A percentile compares a stretch with the other conserved stretches of the same genome.
These are phyloP conservation scores for Euwallacea fornicatus DNA, from an alignment of 1,140 invertebrate genomes.

Conservation along the genomic window DNA sequence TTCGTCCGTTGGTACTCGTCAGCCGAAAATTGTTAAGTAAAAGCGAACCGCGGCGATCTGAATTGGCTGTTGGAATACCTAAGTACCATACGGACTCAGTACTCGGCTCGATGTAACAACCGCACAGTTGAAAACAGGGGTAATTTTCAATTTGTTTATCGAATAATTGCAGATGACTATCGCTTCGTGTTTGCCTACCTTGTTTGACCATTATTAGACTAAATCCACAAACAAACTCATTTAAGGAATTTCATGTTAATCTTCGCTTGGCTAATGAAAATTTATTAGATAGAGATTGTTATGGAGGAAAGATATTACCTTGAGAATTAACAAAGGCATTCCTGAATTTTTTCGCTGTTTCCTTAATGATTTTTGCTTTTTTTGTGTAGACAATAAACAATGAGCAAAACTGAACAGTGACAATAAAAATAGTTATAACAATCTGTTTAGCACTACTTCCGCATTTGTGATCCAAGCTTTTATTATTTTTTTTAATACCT, in stretches of 20 bases:
- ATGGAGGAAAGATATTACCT: too few relatives aligned
- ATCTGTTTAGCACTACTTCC: too few relatives aligned
- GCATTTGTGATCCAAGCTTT: too few relatives aligned
- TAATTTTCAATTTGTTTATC: conserved; percentile 37
- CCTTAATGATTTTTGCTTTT: too few relatives aligned
- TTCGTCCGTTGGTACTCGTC: conserved; percentile 4
- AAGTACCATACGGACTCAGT: conserved; percentile 26
- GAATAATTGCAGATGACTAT: conserved; percentile 30
- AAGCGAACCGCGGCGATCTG: conserved; percentile 17
- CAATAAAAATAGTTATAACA: too few relatives aligned
- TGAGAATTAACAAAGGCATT: too few relatives aligned
- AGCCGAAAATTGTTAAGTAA: conserved; percentile 22
- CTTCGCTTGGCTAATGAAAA: not conserved
- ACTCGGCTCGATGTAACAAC: conserved; percentile 27
- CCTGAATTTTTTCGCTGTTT: too few relatives aligned
- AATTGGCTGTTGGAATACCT: conserved; percentile 25
- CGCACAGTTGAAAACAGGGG: conserved; percentile 18
- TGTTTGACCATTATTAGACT: conserved; percentile 15
- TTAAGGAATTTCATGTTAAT: not conserved
- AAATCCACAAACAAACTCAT: conserved; percentile 18
- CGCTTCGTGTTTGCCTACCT: conserved; percentile 22
- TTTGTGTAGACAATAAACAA: too few relatives aligned
- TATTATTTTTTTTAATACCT: too few relatives aligned
- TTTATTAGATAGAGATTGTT: too few relatives aligned
- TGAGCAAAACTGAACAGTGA: too few relatives aligned